A percentile compares a stretch with the other conserved stretches of the same genome.
Conservation (phyloP, 2,113 vertebrate species). For the Eulacestoma nigropectus region DNA sequence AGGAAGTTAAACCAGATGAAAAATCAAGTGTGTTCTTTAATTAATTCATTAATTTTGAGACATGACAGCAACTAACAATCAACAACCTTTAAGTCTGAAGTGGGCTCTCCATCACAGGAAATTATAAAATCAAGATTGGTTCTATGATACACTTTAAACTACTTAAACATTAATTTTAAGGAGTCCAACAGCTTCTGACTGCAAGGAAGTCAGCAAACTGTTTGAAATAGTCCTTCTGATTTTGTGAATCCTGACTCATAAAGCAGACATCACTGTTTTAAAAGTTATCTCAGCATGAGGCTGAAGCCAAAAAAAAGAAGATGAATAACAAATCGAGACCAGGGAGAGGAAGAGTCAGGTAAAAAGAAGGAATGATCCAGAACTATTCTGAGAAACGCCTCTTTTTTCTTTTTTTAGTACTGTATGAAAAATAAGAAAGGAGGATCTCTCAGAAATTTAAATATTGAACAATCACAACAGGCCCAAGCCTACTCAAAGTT, state of each 20-base stretch:
- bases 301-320: neutral
- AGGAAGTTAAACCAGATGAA: neutral
- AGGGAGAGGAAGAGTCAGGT: neutral
- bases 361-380: neutral
- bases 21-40: neutral
- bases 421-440: neutral
- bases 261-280: neutral
- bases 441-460: neutral
- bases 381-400: neutral
- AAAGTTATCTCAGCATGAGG: neutral
- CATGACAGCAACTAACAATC: neutral
- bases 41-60: slow-evolving; percentile 5
- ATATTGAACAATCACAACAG: neutral
- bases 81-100: neutral
- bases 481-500: neutral
- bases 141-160: neutral
- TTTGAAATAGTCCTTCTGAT: neutral
- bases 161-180: neutral
- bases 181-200: neutral
- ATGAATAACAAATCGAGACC: neutral
- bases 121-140: neutral
- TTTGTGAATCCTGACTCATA: slow-evolving; percentile 12
- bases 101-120: neutral
- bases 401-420: neutral
- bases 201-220: neutral